Evolutionary conservation across 1,140 invertebrate species (phyloP).

Genomic region (Bathynomus jamesi): DNA sequence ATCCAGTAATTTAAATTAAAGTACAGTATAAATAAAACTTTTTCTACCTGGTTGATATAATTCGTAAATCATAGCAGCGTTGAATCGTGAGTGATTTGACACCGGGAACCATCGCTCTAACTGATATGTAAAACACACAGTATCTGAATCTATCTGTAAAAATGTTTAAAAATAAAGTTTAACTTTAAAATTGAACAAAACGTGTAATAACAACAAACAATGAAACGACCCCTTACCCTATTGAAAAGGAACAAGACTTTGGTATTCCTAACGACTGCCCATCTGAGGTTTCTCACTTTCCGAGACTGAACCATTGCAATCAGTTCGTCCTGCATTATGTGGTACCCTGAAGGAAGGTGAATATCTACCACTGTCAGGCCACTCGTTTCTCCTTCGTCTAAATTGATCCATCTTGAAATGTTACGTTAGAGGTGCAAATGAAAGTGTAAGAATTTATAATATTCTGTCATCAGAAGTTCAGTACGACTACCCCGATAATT

Average conservation of each 20-base stretch:
- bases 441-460: too few species aligned
- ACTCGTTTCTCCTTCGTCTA: constrained; percentile 57
- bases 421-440: too few species aligned
- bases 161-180: too few species aligned
- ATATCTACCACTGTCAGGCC: constrained; percentile 52
- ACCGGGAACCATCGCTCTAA: constrained; percentile 53
- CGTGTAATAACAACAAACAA: too few species aligned
- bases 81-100: constrained; percentile 52
- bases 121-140: constrained; percentile 47
- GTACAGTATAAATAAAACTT: too few species aligned
- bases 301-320: constrained; percentile 41
- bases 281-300: constrained; percentile 34
- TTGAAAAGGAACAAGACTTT: constrained; percentile 36
- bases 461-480: too few species aligned
- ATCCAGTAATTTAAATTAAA: too few species aligned
- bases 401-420: constrained; percentile 43
- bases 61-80: constrained; percentile 53
- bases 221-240: too few species aligned
- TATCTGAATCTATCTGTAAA: too few species aligned
- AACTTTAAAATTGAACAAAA: too few species aligned
- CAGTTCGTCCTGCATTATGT: constrained; percentile 47
- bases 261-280: constrained; percentile 26
- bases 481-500: too few species aligned
- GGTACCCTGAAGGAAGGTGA: constrained; percentile 53
- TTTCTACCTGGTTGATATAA: constrained; percentile 54